These are phyloP conservation scores for Paracentrotus lividus DNA, from an alignment of 53 echinoderm and acorn worm genomes.

Conservation along the genomic window DNA sequence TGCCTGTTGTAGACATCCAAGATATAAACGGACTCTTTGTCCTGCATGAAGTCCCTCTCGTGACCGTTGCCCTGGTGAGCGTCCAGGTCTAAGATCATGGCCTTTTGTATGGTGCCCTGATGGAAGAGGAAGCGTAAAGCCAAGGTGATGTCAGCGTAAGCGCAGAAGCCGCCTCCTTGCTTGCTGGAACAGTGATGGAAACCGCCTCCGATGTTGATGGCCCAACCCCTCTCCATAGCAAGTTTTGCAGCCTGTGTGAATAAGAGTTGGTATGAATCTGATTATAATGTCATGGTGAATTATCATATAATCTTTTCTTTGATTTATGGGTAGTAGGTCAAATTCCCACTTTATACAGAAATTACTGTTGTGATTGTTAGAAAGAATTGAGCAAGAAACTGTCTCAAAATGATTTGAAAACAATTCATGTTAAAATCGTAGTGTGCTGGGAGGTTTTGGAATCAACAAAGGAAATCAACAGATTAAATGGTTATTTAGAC, in stretches of 20 bases:
- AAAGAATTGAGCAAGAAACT: too few species aligned
- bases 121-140: slow-evolving; percentile 91
- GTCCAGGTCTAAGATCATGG: slow-evolving; percentile 97
- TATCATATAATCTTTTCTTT: too few species aligned
- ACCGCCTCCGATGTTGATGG: slow-evolving; percentile 97
- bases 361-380: too few species aligned
- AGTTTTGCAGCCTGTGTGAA: slow-evolving; percentile 82
- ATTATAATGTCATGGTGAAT: too few species aligned
- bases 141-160: slow-evolving; percentile 97
- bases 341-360: too few species aligned
- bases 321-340: too few species aligned
- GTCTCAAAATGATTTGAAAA: too few species aligned
- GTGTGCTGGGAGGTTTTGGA: too few species aligned
- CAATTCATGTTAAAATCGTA: too few species aligned
- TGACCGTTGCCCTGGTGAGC: slow-evolving; percentile 99
- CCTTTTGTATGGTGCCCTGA: slow-evolving; percentile 80
- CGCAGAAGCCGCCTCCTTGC: slow-evolving; percentile 97
- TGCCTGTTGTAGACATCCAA: slow-evolving; percentile 95
- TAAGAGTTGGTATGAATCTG: background rate
- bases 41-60: slow-evolving; percentile 94
- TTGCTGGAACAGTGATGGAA: slow-evolving; percentile 96
- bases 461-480: too few species aligned
- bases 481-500: too few species aligned
- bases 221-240: slow-evolving; percentile 97
- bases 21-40: slow-evolving; percentile 86